phyloP scores from a whole-genome alignment of 2,888 invertebrate species.

The Lycia hirtaria region DNA sequence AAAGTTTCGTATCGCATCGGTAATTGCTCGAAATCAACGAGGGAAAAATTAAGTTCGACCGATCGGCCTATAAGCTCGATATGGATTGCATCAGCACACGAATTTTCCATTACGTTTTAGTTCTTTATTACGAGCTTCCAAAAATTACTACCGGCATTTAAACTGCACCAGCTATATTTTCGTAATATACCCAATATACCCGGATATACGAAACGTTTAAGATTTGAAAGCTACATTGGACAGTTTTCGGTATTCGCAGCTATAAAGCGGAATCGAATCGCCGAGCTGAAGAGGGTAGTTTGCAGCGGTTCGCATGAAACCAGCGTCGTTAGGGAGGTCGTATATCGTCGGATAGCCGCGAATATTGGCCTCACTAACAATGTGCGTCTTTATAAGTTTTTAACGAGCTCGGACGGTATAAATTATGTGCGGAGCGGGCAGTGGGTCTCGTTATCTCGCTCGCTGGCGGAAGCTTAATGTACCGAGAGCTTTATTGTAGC shows the following conservation, averaged over 20 bases:
- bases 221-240: slow-evolving; percentile 27
- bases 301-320: slow-evolving; percentile 56
- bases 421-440: slow-evolving; percentile 83
- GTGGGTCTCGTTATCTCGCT: slow-evolving; percentile 84
- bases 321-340: slow-evolving; percentile 75
- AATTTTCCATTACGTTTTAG: slow-evolving; percentile 77
- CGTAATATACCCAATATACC: slow-evolving; percentile 19
- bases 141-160: slow-evolving; percentile 49
- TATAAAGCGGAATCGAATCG: slow-evolving; percentile 47
- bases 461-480: slow-evolving; percentile 84
- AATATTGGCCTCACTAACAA: slow-evolving; percentile 85
- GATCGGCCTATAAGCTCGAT: slow-evolving; percentile 74
- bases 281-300: slow-evolving; percentile 58
- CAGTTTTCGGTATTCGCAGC: slow-evolving; percentile 39
- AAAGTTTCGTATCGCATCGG: slow-evolving; percentile 56
- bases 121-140: slow-evolving; percentile 58
- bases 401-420: slow-evolving; percentile 85
- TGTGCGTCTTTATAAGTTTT: slow-evolving; percentile 86
- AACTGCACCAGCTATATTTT: slow-evolving; percentile 32
- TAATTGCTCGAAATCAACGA: slow-evolving; percentile 72
- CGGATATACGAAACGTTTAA: slow-evolving; percentile 21
- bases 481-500: slow-evolving; percentile 84
- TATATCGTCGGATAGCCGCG: slow-evolving; percentile 77
- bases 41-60: slow-evolving; percentile 70
- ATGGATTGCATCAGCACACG: slow-evolving; percentile 82